Base-by-base conservation (phyloP, 2,888 invertebrate species). In the Monochamus alternatus region DNA sequence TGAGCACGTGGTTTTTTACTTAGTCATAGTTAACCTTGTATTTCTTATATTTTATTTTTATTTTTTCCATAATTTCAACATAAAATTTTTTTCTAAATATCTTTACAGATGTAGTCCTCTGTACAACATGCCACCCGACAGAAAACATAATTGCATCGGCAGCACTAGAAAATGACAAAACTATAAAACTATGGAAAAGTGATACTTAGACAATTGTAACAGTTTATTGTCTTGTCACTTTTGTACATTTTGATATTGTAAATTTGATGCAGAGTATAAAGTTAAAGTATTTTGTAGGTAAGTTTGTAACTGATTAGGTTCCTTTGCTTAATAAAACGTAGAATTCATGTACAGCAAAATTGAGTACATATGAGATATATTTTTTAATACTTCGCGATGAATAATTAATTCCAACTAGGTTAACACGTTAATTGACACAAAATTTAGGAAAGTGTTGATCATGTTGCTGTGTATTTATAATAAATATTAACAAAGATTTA, bases 121-220 rank as follows among this genome's bases (percentile, higher is more conserved):
- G 98, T 87, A 99, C 99, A 31, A 98, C 99, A 3, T 99, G 99
- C 89, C 99, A 99, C 89, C 99, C 99, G 75, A 98, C 98, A 64
- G 98, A 98, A 89, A 99, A 99, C 89, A 98, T 99, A 80, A 99
- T 99, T 83, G 99, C 99, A 3, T 99, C 99, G 0, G 99, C 98
- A 60, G 98, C 98, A 32, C 92, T 99, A 82, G 99, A 99, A 90
- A 97, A 97, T 87, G 99, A 99, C 90, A 98, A 98, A 91, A 98
- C 98, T 75, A 98, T 99, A 87, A 98, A 99, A 91, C 91, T 99
- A 79, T 99, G 99, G 99, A 97, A 96, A 89, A 98, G 98, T 90
- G 99, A 97, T 88, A 96, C 95, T 89, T 96, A 95, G 90, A 62
- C 4, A 47, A 60, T n/a, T n/a, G n/a, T 64, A 22, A 60, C 51